phyloP scores from a whole-genome alignment of 1,140 invertebrate genomes.

The Teleopsis dalmanni region DNA sequence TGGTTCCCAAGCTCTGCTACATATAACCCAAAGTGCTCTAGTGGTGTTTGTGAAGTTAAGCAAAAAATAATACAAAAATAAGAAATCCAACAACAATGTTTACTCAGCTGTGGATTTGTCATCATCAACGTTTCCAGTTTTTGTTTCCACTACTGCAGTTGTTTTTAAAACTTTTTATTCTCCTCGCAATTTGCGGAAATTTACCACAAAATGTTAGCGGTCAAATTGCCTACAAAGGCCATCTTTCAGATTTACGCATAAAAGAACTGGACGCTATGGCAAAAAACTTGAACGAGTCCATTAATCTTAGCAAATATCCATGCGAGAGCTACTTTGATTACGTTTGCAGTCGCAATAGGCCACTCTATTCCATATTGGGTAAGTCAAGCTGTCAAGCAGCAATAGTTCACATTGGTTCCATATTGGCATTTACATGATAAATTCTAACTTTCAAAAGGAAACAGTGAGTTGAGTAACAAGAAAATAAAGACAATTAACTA shows the following conservation, averaged over 20 bases:
- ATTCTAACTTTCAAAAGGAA: background rate
- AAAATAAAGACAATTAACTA: background rate
- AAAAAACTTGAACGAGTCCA: conserved; percentile 22
- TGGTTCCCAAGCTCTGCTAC: no score
- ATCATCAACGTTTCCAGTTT: no score
- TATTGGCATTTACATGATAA: background rate
- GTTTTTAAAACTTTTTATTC: no score
- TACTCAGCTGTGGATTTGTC: no score
- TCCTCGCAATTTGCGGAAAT: no score
- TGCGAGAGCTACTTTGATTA: conserved; percentile 38
- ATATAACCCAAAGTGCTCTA: no score
- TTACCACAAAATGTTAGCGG: background rate
- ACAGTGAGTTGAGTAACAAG: background rate
- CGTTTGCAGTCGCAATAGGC: conserved; percentile 34
- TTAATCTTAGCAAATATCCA: conserved; percentile 28
- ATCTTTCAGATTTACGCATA: conserved; percentile 30
- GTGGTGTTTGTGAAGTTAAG: no score
- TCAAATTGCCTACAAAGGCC: conserved; percentile 22
- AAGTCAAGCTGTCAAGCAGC: conserved; percentile 1
- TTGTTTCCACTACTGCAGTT: no score
- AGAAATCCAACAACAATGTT: no score
- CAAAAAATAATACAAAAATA: no score
- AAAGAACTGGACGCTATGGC: conserved; percentile 26
- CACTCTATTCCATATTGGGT: conserved; percentile 36
- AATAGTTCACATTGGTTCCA: background rate